Base-by-base conservation (phyloP, 1,140 invertebrate genomes). In the Apis dorsata region DNA sequence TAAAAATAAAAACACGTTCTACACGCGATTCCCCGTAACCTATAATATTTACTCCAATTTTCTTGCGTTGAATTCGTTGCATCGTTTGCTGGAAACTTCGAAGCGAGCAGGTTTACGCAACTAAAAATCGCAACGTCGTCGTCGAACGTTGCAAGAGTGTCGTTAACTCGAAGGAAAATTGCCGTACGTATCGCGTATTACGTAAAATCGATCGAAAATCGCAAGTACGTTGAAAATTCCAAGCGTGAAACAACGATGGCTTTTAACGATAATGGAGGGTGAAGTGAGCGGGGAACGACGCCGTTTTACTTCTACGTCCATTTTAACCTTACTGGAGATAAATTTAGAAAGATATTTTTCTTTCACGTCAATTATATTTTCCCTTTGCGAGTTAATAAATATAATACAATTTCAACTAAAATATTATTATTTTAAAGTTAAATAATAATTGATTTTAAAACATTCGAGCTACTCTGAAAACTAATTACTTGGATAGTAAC, bases 21-120 rank as follows among this genome's bases (percentile, higher is more conserved):
- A 19, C 73, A 75, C 59, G 73, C 59, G 59, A 74, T 34, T 19
- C 10, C 44, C 28, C 24, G 57, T 75, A 84, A 75, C 62, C 62
- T 17, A 24, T 17, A 65, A 65, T 65, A 65, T 65, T 65, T 66
- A 60, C 73, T 63, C 71, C 83, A 75, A 84, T 84, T 84, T 51
- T 53, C 78, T 69, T 62, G 63, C 79, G 79, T 80, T 65, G 51
- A 49, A 44, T 24, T 15, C 53, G 13, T 55, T 24, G 28, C 63
- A 19, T 24, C 49, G 7, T 84, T 84, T 74, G 49, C 57, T 34
- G 70, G 49, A 57, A 60, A 74, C 34, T 75, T 53, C 1, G 34
- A 44, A 1, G 4, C 11, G 17, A 71, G 60, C 83, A 17, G 15
- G 11, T 44, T 84, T 84, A 34, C 71, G n/a, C 66, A 84, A 84